Percentiles rank a stretch among this genome's conserved stretches.
phyloP scores from a whole-genome alignment of 2,113 vertebrate genomes.

The Tonatia bakeri region DNA sequence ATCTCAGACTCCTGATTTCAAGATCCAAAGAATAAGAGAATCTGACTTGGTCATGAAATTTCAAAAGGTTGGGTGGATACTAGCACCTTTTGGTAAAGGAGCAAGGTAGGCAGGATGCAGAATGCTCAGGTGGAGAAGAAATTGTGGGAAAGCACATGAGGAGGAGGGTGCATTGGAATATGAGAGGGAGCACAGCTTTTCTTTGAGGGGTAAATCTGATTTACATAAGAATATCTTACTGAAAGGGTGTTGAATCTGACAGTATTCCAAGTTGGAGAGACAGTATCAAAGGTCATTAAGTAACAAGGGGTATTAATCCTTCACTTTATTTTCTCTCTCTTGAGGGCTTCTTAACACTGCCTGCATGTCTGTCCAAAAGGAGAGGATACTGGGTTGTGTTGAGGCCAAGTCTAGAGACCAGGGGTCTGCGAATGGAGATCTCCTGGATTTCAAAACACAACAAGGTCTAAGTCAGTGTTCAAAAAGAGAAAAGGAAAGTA shows the following conservation, averaged over 20 bases:
- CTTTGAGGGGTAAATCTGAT: not conserved
- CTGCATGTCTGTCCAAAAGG: not conserved
- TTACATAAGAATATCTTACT: not conserved
- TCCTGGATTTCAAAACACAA: not conserved
- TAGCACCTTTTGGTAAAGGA: not conserved
- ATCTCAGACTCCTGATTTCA: not conserved
- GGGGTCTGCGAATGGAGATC: not conserved
- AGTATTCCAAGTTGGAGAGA: not conserved
- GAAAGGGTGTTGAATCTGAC: not conserved
- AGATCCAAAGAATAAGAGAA: not conserved
- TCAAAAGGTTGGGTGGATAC: not conserved
- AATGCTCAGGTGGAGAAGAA: not conserved
- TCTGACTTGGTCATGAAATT: not conserved
- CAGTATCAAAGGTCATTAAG: not conserved
- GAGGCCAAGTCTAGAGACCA: not conserved
- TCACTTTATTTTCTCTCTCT: not conserved
- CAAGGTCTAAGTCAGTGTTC: not conserved
- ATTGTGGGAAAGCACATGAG: not conserved
- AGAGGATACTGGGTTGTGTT: not conserved
- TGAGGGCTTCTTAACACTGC: not conserved
- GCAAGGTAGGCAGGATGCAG: not conserved
- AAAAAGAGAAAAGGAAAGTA: not conserved
- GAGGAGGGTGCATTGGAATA: not conserved
- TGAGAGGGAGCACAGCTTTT: not conserved
- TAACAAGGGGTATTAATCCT: not conserved